phyloP scores from a whole-genome alignment of 1,140 invertebrate genomes.

The Bathynomus jamesi region DNA sequence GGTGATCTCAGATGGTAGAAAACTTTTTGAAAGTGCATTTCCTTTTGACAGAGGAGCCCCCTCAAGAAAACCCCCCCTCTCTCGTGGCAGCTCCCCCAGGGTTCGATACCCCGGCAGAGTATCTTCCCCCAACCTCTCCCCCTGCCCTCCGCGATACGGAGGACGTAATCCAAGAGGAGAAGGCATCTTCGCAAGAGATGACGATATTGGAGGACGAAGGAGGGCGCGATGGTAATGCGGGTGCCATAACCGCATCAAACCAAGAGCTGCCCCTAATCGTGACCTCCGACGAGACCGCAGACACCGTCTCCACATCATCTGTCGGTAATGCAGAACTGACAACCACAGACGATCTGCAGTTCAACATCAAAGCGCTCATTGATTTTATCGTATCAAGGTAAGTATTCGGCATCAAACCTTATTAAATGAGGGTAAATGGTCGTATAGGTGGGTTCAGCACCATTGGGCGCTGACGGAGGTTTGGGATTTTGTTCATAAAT shows the following conservation, averaged over 20 bases:
- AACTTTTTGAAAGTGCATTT: not conserved
- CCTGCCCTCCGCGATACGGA: not conserved
- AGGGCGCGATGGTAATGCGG: not conserved
- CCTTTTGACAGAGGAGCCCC: constrained; percentile 20
- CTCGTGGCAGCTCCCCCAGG: constrained; percentile 34
- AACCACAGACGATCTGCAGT: constrained; percentile 59
- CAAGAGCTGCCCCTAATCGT: constrained; percentile 49
- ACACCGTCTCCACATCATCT: constrained; percentile 45
- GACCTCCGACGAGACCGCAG: constrained; percentile 54
- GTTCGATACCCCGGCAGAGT: constrained; percentile 36
- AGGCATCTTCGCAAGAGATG: not conserved
- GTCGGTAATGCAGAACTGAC: constrained; percentile 57
- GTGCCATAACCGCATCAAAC: constrained; percentile 26
- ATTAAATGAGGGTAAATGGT: too few species aligned
- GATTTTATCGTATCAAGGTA: constrained; percentile 66
- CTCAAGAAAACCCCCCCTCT: constrained; percentile 37
- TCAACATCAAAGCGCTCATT: constrained; percentile 66
- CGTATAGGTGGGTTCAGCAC: too few species aligned
- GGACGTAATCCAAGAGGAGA: not conserved
- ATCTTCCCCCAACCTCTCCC: constrained; percentile 39
- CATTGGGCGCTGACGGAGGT: too few species aligned
- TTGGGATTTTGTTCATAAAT: too few species aligned
- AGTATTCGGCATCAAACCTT: too few species aligned
- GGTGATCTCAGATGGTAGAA: not conserved
- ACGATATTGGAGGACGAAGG: not conserved